These are phyloP conservation scores for Cheiracanthium punctorium DNA, from an alignment of 2,888 invertebrate species.

Conservation along the genomic window DNA sequence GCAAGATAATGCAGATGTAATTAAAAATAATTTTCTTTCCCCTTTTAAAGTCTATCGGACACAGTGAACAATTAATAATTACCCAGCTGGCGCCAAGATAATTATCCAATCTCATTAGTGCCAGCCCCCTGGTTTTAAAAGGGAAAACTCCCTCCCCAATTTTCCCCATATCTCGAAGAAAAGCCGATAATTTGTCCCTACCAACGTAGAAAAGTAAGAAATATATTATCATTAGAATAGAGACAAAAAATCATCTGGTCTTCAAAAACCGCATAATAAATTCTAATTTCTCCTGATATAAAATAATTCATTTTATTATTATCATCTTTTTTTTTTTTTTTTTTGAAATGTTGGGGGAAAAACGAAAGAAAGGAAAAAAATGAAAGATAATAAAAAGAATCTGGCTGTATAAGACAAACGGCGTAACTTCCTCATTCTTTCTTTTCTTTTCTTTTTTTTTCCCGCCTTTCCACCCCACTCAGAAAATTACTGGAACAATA, in stretches of 20 bases:
- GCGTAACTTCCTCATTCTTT: neutral
- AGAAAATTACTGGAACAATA: slow-evolving; percentile 43
- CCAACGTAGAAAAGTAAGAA: slow-evolving; percentile 14
- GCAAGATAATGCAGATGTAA: slow-evolving; percentile 56
- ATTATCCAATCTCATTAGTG: slow-evolving; percentile 65
- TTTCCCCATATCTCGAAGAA: slow-evolving; percentile 18
- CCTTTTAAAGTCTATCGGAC: slow-evolving; percentile 7
- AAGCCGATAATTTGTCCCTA: slow-evolving; percentile 56
- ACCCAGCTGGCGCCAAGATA: slow-evolving; percentile 51
- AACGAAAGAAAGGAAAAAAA: neutral
- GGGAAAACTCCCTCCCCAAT: neutral
- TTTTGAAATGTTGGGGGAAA: too few species aligned
- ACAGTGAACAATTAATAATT: slow-evolving; percentile 62
- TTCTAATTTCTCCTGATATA: slow-evolving; percentile 8
- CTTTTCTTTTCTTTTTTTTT: neutral
- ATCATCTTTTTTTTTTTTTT: neutral
- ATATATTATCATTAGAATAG: slow-evolving; percentile 24
- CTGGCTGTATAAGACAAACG: slow-evolving; percentile 21
- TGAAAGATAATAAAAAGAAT: slow-evolving; percentile 4
- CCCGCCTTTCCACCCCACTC: neutral
- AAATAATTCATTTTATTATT: slow-evolving; percentile 14
- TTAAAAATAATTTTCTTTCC: slow-evolving; percentile 44
- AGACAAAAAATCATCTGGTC: neutral
- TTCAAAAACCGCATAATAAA: slow-evolving; percentile 29
- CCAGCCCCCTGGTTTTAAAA: neutral